phyloP scores from a whole-genome alignment of 2,888 invertebrate species.

The Eurytoma adleriae region DNA sequence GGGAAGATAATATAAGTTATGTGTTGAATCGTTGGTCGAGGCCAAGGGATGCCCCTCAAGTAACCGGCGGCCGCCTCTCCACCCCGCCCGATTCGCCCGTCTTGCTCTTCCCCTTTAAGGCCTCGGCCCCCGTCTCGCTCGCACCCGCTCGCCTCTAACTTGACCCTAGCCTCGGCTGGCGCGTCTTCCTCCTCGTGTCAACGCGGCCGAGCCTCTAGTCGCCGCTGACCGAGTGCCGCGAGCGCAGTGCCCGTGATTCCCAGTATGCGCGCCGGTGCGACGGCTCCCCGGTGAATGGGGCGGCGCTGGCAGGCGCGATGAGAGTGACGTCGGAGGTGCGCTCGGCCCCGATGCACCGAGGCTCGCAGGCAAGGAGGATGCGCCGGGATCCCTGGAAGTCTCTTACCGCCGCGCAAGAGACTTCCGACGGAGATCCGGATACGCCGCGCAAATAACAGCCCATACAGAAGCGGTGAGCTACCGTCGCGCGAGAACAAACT shows the following conservation, averaged over 20 bases:
- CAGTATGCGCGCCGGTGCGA: not conserved
- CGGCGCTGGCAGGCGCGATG: not conserved
- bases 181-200: not conserved
- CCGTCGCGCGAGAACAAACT: not conserved
- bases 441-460: slow-evolving; percentile 14
- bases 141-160: slow-evolving; percentile 38
- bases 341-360: not conserved
- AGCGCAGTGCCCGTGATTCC: not conserved
- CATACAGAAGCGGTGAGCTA: not conserved
- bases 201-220: not conserved
- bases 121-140: not conserved
- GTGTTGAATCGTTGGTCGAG: slow-evolving; percentile 66
- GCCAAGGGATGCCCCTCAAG: slow-evolving; percentile 76
- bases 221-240: slow-evolving; percentile 14
- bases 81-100: not conserved
- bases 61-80: slow-evolving; percentile 64
- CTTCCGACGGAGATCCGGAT: slow-evolving; percentile 31
- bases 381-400: slow-evolving; percentile 27
- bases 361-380: not conserved
- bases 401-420: slow-evolving; percentile 32
- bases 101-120: slow-evolving; percentile 37
- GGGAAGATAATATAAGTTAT: slow-evolving; percentile 48
- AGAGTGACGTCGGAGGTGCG: slow-evolving; percentile 21
- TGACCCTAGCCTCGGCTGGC: slow-evolving; percentile 24
- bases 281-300: not conserved